phyloP scores from a whole-genome alignment of 2,113 vertebrate species.

The Syngnathus floridae region DNA sequence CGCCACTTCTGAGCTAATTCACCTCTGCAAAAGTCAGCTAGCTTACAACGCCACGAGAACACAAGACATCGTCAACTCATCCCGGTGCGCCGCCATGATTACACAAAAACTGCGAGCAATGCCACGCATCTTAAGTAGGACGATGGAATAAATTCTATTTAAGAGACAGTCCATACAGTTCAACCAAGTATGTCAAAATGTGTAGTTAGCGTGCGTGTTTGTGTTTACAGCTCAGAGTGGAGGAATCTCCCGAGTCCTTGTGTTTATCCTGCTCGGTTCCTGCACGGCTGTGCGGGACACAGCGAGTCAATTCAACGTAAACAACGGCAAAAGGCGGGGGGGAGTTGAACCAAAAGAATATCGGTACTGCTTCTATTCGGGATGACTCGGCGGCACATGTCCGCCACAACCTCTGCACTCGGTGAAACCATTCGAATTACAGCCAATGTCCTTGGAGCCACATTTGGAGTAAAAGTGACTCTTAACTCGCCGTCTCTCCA shows the following conservation, averaged over 20 bases:
- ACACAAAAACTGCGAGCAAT: not conserved
- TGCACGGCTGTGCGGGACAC: constrained; percentile 52
- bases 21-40: not conserved
- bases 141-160: not conserved
- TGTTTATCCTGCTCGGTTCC: constrained; percentile 67
- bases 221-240: constrained; percentile 41
- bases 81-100: not conserved
- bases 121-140: not conserved
- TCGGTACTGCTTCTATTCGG: constrained; percentile 24
- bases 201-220: constrained; percentile 28
- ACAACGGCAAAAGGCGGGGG: constrained; percentile 50
- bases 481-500: constrained; percentile 52
- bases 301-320: constrained; percentile 60
- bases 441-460: constrained; percentile 17
- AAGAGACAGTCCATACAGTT: constrained; percentile 14
- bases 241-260: constrained; percentile 43
- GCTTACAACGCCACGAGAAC: not conserved
- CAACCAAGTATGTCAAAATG: constrained; percentile 24
- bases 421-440: constrained; percentile 32
- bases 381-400: not conserved
- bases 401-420: constrained; percentile 32
- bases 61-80: not conserved
- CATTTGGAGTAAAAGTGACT: constrained; percentile 56
- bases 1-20: not conserved
- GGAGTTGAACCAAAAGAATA: constrained; percentile 26